A percentile compares a stretch with the other conserved stretches of the same genome.
Evolutionary conservation across 53 echinoderm and acorn worm species (phyloP).

Genomic region (Pentamera pediparva): DNA sequence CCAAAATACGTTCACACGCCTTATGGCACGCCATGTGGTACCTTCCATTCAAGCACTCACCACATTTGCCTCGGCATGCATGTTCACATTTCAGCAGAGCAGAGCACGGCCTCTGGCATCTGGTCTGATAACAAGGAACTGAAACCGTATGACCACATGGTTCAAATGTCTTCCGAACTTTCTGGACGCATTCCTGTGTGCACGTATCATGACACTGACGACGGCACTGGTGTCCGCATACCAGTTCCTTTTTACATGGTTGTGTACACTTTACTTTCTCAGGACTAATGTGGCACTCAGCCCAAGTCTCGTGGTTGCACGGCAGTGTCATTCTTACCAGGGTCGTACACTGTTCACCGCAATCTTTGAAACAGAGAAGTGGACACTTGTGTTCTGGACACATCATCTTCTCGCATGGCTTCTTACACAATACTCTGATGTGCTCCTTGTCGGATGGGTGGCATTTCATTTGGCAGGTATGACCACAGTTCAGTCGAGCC

Average conservation of each 20-base stretch:
- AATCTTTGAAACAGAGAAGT: constrained; percentile 26
- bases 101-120: constrained; percentile 37
- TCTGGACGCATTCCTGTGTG: constrained; percentile 23
- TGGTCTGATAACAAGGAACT: constrained; percentile 42
- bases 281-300: constrained; percentile 17
- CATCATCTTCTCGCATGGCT: constrained; percentile 20
- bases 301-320: constrained; percentile 38
- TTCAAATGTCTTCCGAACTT: constrained; percentile 31
- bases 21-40: constrained; percentile 37
- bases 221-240: constrained; percentile 57
- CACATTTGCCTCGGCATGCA: constrained; percentile 45
- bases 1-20: constrained; percentile 46
- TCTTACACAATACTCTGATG: constrained; percentile 24
- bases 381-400: constrained; percentile 54
- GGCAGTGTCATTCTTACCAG: constrained; percentile 27
- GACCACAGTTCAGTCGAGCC: constrained; percentile 56
- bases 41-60: constrained; percentile 35
- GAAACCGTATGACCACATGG: constrained; percentile 48
- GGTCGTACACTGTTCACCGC: constrained; percentile 38
- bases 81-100: constrained; percentile 47
- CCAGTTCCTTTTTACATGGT: constrained; percentile 35
- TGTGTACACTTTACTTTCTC: constrained; percentile 33
- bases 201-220: constrained; percentile 44
- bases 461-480: constrained; percentile 43
- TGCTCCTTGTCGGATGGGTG: constrained; percentile 52